phyloP scores from a whole-genome alignment of 2,888 invertebrate species.

The Hyposoter dolosus region DNA sequence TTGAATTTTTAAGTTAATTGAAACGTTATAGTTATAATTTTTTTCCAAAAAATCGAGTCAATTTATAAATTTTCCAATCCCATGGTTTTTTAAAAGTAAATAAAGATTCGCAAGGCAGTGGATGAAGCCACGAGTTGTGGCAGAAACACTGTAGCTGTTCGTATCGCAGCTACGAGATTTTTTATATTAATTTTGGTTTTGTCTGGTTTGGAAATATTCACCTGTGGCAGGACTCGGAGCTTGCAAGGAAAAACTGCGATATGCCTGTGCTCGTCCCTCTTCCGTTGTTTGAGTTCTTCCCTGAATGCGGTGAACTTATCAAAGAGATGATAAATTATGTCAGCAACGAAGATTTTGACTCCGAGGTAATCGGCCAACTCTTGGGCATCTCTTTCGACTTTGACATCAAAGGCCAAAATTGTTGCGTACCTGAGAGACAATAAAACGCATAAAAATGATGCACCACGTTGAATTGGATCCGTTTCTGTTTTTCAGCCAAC shows the following conservation, averaged over 20 bases:
- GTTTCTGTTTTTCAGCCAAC: neutral
- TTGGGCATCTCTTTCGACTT: slow-evolving; percentile 98
- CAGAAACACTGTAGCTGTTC: neutral
- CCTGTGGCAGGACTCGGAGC: slow-evolving; percentile 91
- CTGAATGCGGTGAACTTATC: slow-evolving; percentile 98
- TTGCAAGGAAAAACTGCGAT: slow-evolving; percentile 99
- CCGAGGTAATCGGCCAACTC: slow-evolving; percentile 97
- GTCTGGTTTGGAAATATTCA: slow-evolving; percentile 75
- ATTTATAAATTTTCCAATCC: neutral
- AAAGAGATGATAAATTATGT: slow-evolving; percentile 99
- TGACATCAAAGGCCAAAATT: slow-evolving; percentile 99
- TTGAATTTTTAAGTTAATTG: too few species aligned
- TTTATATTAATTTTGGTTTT: neutral
- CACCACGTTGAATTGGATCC: too few species aligned
- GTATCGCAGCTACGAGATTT: neutral
- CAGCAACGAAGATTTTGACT: slow-evolving; percentile 98
- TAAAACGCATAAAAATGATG: slow-evolving; percentile 8
- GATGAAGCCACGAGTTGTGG: too few species aligned
- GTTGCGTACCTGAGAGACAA: slow-evolving; percentile 92
- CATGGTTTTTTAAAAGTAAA: neutral
- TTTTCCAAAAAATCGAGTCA: too few species aligned
- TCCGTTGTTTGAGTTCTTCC: slow-evolving; percentile 95
- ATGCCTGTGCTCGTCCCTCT: slow-evolving; percentile 97
- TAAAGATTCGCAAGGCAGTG: neutral
- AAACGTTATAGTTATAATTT: too few species aligned